Base-by-base conservation (phyloP, 2,888 invertebrate species). In the Ischnus inquisitorius region DNA sequence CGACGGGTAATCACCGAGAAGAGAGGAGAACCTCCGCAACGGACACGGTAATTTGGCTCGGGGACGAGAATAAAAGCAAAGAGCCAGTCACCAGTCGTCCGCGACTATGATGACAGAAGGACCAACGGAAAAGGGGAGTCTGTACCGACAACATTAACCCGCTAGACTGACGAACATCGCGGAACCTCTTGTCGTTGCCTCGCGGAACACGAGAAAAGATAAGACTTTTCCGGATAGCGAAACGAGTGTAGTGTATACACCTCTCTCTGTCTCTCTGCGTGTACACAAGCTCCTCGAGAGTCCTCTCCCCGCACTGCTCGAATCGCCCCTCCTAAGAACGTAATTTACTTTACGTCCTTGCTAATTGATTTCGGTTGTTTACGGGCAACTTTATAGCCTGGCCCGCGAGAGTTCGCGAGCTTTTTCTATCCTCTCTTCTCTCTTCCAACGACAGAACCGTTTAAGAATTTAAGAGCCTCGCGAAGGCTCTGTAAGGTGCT, bases 301-400 rank as follows among this genome's bases (percentile, higher is more conserved):
- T 28, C 46, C 48, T 5, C 34, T 71, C 4, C n/a, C 16, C 10
- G 51, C 8, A 4, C 39, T 54, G 3, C 51, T 2, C 39, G 22
- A 34, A 28, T 28, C 51, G 12, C 64, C 34, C 65, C 60, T 54
- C 25, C 28, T 28, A 43, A 43, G 65, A 72, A 72, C 54, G 65
- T 79, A 72, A 79, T 79, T 72, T 72, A 79, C 79, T 79, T 79
- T 79, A 79, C 79, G 79, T 79, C 57, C 64, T 46, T 79, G 76
- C 80, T 84, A 72, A 84, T 84, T 84, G 74, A 84, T 84, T 80
- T 76, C 54, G 48, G 67, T 80, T 80, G 80, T 80, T 77, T 77
- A 80, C 79, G 83, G 62, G 76, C 43, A 41, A 43, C 74, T 82
- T 82, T 78, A 82, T 72, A 71, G 74, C 60, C 71, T 57, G 16